Conservation (phyloP, 2,888 invertebrate genomes). For the Caenorhabditis imperialis region DNA sequence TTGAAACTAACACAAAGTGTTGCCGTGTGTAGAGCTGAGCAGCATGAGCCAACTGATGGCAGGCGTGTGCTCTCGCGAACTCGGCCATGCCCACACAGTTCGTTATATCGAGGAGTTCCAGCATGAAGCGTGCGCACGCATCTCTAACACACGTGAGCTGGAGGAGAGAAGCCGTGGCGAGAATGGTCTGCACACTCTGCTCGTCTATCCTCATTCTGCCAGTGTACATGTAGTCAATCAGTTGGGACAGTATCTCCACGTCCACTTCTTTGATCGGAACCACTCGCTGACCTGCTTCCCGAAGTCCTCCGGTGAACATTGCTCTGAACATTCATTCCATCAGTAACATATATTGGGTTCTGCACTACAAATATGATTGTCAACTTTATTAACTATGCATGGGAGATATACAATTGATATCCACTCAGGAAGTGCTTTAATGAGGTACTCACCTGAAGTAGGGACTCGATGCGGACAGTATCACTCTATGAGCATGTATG, state of each 20-base stretch:
- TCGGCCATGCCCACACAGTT: conserved; percentile 98
- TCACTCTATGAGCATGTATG: conserved; percentile 54
- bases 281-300: conserved; percentile 18
- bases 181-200: conserved; percentile 48
- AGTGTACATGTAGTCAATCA: conserved; percentile 60
- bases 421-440: too few species aligned
- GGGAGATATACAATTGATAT: too few species aligned
- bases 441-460: conserved; percentile 52
- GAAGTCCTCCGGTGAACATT: conserved; percentile 54
- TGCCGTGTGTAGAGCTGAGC: conserved; percentile 99
- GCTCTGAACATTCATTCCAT: conserved; percentile 32
- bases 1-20: conserved; percentile 85
- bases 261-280: conserved; percentile 50
- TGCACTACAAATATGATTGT: too few species aligned
- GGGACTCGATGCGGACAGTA: conserved; percentile 54
- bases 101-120: conserved; percentile 95
- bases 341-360: too few species aligned
- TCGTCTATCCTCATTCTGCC: conserved; percentile 53
- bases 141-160: conserved; percentile 50
- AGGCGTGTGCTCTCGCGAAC: conserved; percentile 98
- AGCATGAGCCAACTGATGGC: conserved; percentile 92
- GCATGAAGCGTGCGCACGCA: conserved; percentile 85
- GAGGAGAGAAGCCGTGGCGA: conserved; percentile 45
- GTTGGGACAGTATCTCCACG: conserved; percentile 38
- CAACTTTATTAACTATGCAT: too few species aligned